Evolutionary conservation across 2,797 vertebrate genomes (phyloP).

Genomic region (Chelon labrosus): DNA sequence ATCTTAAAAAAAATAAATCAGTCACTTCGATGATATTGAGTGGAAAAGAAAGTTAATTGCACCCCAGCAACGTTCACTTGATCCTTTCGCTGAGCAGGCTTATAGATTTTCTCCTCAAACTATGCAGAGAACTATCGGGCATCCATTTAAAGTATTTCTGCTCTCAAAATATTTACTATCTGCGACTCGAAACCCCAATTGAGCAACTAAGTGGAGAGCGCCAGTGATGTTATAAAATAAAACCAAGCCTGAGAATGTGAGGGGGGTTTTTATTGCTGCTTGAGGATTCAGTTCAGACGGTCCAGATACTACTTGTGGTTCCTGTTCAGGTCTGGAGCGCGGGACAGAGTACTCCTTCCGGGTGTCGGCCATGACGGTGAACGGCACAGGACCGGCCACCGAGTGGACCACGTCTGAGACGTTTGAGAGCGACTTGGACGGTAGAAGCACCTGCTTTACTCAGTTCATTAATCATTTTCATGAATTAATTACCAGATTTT

Average conservation of each 20-base stretch:
- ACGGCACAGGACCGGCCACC: constrained; percentile 93
- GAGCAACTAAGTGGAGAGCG: constrained; percentile 27
- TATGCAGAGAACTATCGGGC: constrained; percentile 24
- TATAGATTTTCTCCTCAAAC: constrained; percentile 50
- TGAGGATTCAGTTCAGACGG: neutral
- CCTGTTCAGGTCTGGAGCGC: constrained; percentile 89
- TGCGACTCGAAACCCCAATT: constrained; percentile 23
- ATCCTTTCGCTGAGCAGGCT: constrained; percentile 24
- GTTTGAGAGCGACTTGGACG: constrained; percentile 97
- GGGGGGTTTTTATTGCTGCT: constrained; percentile 11
- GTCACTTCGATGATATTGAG: constrained; percentile 19
- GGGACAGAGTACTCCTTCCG: constrained; percentile 96
- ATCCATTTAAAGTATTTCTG: constrained; percentile 54
- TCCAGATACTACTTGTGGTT: neutral
- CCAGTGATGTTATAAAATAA: constrained; percentile 13
- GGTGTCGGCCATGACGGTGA: constrained; percentile 92
- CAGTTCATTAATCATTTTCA: neutral
- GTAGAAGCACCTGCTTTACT: constrained; percentile 77
- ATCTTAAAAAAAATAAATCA: constrained; percentile 14
- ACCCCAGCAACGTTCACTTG: constrained; percentile 21
- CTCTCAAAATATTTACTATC: constrained; percentile 57
- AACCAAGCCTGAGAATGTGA: constrained; percentile 1
- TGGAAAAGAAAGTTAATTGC: constrained; percentile 24
- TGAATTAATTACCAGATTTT: neutral
- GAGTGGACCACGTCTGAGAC: constrained; percentile 95